Evolutionary conservation across 2,797 vertebrate species (phyloP), one percentile per base, ranked within the genome.

Genomic region (Fundulus diaphanus): DNA sequence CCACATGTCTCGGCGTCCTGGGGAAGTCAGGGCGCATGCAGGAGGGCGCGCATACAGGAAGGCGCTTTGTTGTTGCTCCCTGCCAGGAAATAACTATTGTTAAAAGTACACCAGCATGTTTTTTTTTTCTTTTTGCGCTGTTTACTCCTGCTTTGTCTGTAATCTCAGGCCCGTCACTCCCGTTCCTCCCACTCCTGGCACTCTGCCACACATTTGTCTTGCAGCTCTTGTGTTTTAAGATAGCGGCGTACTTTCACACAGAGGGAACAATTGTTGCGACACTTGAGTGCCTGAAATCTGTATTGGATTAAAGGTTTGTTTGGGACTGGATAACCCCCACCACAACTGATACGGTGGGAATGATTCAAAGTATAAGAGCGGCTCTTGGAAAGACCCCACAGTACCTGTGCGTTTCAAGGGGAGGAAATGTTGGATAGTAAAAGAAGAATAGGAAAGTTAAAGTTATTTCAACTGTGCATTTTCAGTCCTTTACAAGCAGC

Each of bases 81-180:
- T 85, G 87, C 85, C 92, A 90, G 94, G 94, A 95, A 95, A 89
- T 88, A 87, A 79, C 91, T 88, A 93, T 95, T 96, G 94, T 95
- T 95, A 80, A 92, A 89, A 89, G 88, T 87, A 87, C 85, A 82
- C 79, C 80, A 82, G 88, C 69, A 77, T 93, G 87, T 86, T 84
- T 90, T 89, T 86, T 88, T 92, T 88, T 93, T 84, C 91, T 90
- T 90, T 88, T 87, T 83, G 79, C 86, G 70, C 78, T 92, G 87
- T 94, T 92, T 94, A 93, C 88, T 91, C 88, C 84, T 82, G 91
- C 90, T 93, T 90, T 87, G 88, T 90, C 88, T 91, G 88, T 90
- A 93, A 94, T 92, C 92, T 88, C 78, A 79, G 78, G 85, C 89
- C 86, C 74, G 70, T 80, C 51, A 72, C 89, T 82, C 74, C 79